These are phyloP conservation scores for Tolypeutes matacus DNA, from an alignment of 2,797 vertebrate species.

Conservation along the genomic window DNA sequence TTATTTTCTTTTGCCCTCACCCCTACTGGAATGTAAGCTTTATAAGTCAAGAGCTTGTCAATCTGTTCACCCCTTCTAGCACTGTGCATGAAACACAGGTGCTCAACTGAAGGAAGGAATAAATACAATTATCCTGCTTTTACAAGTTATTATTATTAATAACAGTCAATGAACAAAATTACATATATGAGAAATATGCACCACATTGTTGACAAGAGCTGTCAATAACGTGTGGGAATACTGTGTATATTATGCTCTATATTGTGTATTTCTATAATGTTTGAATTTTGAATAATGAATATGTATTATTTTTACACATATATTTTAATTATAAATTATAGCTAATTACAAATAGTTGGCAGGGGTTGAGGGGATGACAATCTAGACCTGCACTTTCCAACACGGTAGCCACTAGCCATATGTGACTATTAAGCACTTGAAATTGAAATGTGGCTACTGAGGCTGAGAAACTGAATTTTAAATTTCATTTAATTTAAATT, in stretches of 20 bases:
- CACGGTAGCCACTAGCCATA: neutral
- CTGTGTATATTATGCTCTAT: neutral
- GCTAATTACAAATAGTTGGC: neutral
- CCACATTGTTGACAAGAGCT: neutral
- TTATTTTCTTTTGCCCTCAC: neutral
- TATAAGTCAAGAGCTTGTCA: neutral
- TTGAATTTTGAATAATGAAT: neutral
- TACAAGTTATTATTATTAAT: slow-evolving; percentile 12
- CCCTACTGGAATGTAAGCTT: neutral
- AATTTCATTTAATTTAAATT: neutral
- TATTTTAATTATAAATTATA: slow-evolving; percentile 26
- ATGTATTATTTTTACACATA: neutral
- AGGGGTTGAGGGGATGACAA: neutral
- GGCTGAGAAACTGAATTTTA: neutral
- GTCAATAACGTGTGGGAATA: neutral
- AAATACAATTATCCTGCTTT: neutral
- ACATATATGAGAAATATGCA: neutral
- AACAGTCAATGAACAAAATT: neutral
- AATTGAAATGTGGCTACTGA: neutral
- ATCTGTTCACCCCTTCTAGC: neutral
- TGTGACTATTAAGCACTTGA: neutral
- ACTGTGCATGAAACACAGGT: neutral
- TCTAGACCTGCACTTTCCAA: neutral
- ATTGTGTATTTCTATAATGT: neutral
- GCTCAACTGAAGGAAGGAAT: neutral